Percentiles rank a stretch among this genome's conserved stretches.
Evolutionary conservation across 2,888 invertebrate genomes (phyloP).

Genomic region (Carterocephalus palaemon): DNA sequence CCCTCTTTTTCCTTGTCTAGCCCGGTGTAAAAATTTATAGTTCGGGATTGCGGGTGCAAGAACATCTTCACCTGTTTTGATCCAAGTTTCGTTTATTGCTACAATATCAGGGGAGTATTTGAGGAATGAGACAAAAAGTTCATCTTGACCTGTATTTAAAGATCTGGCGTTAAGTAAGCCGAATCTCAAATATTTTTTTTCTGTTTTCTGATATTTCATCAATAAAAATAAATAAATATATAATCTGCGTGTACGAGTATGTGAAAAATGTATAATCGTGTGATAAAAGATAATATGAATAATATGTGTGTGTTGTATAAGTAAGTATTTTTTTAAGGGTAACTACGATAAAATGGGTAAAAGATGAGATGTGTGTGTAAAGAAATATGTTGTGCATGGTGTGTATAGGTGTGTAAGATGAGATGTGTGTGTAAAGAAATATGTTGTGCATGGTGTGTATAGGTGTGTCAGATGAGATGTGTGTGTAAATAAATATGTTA

Average conservation of each 20-base stretch:
- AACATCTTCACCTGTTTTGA: not conserved
- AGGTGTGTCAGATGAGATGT: too few species aligned
- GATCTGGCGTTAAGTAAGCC: constrained; percentile 3
- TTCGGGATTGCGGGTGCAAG: not conserved
- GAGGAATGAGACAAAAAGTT: not conserved
- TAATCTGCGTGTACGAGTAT: not conserved
- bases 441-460: too few species aligned
- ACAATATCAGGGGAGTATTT: not conserved
- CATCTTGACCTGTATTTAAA: constrained; percentile 4
- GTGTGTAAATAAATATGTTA: too few species aligned
- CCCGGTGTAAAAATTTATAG: not conserved
- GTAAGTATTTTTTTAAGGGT: too few species aligned
- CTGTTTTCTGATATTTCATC: not conserved
- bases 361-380: too few species aligned
- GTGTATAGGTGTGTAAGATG: too few species aligned
- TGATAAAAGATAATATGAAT: too few species aligned
- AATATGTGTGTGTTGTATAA: too few species aligned
- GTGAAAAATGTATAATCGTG: too few species aligned
- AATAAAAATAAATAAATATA: not conserved
- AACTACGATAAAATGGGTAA: too few species aligned
- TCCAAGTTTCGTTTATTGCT: constrained; percentile 1
- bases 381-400: too few species aligned
- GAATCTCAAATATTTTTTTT: not conserved
- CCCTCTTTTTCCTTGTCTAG: not conserved
- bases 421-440: too few species aligned